Evolutionary conservation across 2,797 vertebrate species (phyloP), one percentile per base, ranked within the genome.

Genomic region (Apodemus agrarius): DNA sequence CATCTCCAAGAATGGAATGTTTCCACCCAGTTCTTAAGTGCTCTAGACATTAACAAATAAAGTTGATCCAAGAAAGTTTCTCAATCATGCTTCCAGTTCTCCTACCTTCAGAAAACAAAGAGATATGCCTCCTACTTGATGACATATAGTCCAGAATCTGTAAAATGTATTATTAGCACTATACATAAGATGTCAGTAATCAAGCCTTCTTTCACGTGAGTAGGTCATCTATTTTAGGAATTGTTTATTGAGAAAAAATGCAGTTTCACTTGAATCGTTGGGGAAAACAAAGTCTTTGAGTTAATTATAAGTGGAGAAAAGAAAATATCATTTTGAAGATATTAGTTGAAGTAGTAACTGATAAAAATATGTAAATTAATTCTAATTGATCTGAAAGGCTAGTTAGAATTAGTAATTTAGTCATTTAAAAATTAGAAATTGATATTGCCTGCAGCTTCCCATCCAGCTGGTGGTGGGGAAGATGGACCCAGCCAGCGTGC

Each of bases 331-430:
- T 98, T 98, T 97, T 98, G 97, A 98, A 97, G 94, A 98, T 98
- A 98, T 97, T 95, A 97, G 80, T 95, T 96, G 97, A 97, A 97
- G 91, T 92, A 98, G 52, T 93, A 98, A 98, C 95, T 97, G 97
- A 97, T 96, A 96, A 98, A 97, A 98, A 97, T 97, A 98, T 98
- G 97, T 96, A 98, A 98, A 98, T 97, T 83, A 97, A 98, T 98
- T 98, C 92, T 98, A 98, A 98, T 98, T 98, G 98, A 94, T 97
- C 96, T 94, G 90, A 98, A 98, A 97, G 95, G 79, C 96, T 98
- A 67, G 29, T 34, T 67, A 67, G 65, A 67, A 34, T 67, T 67
- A 34, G 65, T 67, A 67, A 31, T 67, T 67, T 67, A 67, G 63
- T 12, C 29, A 31, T 13, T 65, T 65, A 29, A 26, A 65, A 26